A percentile compares a stretch with the other conserved stretches of the same genome.
phyloP scores from a whole-genome alignment of 2,888 invertebrate genomes.

The Aspidiotus destructor region DNA sequence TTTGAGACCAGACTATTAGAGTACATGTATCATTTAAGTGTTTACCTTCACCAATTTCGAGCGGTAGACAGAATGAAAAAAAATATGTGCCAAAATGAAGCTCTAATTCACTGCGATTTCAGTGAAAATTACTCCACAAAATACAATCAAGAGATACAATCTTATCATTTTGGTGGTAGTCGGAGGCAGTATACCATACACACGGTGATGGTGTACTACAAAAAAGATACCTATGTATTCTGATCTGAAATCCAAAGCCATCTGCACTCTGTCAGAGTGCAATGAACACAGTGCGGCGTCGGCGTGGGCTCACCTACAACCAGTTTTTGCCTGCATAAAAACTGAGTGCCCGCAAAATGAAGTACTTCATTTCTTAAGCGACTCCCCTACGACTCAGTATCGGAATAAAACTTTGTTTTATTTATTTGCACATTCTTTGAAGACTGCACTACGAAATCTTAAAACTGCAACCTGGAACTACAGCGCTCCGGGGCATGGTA shows the following conservation, averaged over 20 bases:
- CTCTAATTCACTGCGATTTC: neutral
- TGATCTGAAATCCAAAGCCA: conserved; percentile 33
- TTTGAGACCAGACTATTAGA: neutral
- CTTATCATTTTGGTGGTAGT: conserved; percentile 25
- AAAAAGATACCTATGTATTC: neutral
- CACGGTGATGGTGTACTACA: conserved; percentile 16
- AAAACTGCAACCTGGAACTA: conserved; percentile 37
- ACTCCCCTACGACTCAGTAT: conserved; percentile 37
- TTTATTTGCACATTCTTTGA: neutral
- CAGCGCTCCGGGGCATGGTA: conserved; percentile 40
- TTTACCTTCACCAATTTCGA: neutral
- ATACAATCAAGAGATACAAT: conserved; percentile 14
- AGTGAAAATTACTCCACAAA: neutral
- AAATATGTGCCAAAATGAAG: neutral
- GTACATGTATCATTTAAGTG: neutral
- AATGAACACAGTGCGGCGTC: conserved; percentile 41
- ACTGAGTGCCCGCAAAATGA: neutral
- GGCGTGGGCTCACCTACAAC: conserved; percentile 42
- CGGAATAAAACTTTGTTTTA: conserved; percentile 38
- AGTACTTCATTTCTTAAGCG: neutral
- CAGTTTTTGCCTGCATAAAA: conserved; percentile 36
- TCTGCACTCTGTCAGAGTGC: conserved; percentile 40
- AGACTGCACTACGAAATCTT: neutral
- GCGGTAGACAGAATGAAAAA: neutral
- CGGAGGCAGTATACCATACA: conserved; percentile 27